phyloP scores from a whole-genome alignment of 1,140 invertebrate species.

The Aphidius gifuensis region DNA sequence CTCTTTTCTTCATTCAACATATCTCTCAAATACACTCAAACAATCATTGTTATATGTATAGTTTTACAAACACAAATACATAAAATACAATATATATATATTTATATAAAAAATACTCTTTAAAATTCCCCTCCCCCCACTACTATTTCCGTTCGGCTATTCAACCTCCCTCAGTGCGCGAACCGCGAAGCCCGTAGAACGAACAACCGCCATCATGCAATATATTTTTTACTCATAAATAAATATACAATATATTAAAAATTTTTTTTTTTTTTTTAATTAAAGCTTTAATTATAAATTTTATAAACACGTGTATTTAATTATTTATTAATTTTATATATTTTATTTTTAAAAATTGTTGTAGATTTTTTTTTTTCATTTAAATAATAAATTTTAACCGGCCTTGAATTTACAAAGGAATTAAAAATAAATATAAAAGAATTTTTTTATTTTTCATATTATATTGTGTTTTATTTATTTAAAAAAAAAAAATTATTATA shows the following conservation, averaged over 20 bases:
- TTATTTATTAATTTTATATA: neutral
- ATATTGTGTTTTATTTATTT: neutral
- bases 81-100: too few species aligned
- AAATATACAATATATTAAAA: neutral
- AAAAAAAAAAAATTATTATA: neutral
- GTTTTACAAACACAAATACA: too few species aligned
- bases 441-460: neutral
- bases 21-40: too few species aligned
- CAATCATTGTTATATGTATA: too few species aligned
- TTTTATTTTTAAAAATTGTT: neutral
- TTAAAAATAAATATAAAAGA: too few species aligned
- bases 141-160: slow-evolving; percentile 31
- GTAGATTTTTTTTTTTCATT: neutral
- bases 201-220: slow-evolving; percentile 21
- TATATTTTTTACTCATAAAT: neutral
- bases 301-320: neutral
- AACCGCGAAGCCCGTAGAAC: slow-evolving; percentile 28
- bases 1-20: slow-evolving; percentile 26
- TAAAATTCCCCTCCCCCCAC: slow-evolving; percentile 21
- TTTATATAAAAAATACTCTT: slow-evolving; percentile 13
- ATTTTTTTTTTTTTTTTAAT: neutral
- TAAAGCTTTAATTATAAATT: neutral
- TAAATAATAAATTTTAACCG: neutral
- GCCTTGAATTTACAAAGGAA: too few species aligned
- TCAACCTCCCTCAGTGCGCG: slow-evolving; percentile 39